Conservation (phyloP, 2,113 vertebrate species). For the Elanus axillaris region DNA sequence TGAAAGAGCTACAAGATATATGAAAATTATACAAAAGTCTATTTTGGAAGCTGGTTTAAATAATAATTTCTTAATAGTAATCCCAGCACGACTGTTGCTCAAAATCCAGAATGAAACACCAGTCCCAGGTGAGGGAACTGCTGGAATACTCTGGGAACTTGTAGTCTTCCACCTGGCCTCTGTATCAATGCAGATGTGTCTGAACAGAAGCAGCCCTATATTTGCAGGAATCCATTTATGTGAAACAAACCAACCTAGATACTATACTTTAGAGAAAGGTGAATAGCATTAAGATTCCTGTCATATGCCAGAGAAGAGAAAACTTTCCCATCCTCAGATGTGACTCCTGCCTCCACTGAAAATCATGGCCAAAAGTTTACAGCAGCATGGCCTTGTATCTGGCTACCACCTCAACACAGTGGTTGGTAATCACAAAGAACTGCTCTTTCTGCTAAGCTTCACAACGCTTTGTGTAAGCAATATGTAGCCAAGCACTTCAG, state of each 20-base stretch:
- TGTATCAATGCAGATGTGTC: accelerated
- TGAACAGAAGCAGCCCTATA: neutral
- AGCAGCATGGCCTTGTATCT: neutral
- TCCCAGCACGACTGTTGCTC: neutral
- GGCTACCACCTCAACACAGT: neutral
- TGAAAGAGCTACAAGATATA: neutral
- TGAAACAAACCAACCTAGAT: neutral
- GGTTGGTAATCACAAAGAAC: neutral
- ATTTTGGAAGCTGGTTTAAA: neutral
- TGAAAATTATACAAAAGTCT: neutral
- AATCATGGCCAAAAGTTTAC: neutral
- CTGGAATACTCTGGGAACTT: neutral
- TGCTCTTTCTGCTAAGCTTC: neutral
- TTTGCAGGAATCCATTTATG: neutral
- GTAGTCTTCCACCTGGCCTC: neutral
- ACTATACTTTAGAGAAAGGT: neutral
- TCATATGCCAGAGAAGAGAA: neutral
- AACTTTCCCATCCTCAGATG: neutral
- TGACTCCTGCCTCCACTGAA: neutral
- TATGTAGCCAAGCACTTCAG: neutral
- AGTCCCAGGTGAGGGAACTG: neutral
- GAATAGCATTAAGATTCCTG: neutral
- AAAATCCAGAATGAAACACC: neutral
- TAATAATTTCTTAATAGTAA: neutral
- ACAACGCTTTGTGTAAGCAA: neutral